Base-by-base conservation (phyloP, 2,113 vertebrate genomes). In the Danionella cerebrum region DNA sequence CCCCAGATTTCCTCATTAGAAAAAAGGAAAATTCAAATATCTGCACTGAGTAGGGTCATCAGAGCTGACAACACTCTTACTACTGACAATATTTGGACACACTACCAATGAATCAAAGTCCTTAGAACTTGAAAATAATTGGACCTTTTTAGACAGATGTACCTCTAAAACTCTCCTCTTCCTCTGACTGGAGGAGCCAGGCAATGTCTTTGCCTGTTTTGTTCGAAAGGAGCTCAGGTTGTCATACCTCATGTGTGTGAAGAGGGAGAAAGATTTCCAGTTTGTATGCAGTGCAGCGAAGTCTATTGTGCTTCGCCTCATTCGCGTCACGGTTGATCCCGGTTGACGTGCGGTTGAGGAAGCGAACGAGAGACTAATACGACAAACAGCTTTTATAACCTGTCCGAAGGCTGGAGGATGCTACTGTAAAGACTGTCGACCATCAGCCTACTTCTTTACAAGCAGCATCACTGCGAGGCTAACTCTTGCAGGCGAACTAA, bases 1-100 rank as follows among this genome's bases (percentile, higher is more conserved):
- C 27, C 19, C 80, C 70, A 65, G 59, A 77, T 54, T 81, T 76
- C 77, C 70, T n/a, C n/a, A n/a, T n/a, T n/a, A n/a, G n/a, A n/a
- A n/a, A n/a, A n/a, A n/a, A n/a, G n/a, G n/a, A n/a, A n/a, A n/a
- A n/a, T n/a, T n/a, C n/a, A n/a, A n/a, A n/a, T n/a, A n/a, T n/a
- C n/a, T n/a, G n/a, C n/a, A n/a, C n/a, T n/a, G n/a, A n/a, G 39
- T 45, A 45, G 14, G 25, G 13, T 45, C 11, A 4, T 45, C 42
- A 45, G 41, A 58, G 9, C 16, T 6, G 11, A 45, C 29, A 35
- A 31, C 21, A 36, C 44, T 62, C 58, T 33, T 22, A 47, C 41
- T 64, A 48, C 60, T 35, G 29, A 48, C 19, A 36, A 64, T 9
- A 3, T 64, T 64, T 48, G 60, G 60, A 64, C 44, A 47, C 19